Percentiles rank a stretch among this genome's conserved stretches.
Evolutionary conservation across 2,113 vertebrate genomes (phyloP).

Genomic region (Ammospiza caudacuta): DNA sequence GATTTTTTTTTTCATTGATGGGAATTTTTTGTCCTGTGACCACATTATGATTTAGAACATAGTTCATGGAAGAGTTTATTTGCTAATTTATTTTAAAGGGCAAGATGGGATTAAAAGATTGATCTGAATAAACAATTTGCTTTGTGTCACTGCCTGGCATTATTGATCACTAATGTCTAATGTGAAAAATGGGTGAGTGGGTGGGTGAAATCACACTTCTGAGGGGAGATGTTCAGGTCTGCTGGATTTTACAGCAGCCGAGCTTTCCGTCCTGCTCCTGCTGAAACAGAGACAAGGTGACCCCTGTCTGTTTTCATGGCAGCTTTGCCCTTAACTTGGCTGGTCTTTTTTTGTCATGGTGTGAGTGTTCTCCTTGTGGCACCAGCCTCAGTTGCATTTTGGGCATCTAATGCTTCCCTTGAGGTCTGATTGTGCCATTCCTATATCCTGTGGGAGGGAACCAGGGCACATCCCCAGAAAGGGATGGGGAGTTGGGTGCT

Average conservation of each 20-base stretch:
- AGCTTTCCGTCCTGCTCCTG: neutral
- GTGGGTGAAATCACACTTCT: neutral
- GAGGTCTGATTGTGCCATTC: neutral
- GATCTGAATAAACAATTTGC: slow-evolving; percentile 37
- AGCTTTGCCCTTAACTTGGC: neutral
- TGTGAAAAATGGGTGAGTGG: neutral
- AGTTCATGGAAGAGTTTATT: slow-evolving; percentile 18
- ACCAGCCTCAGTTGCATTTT: neutral
- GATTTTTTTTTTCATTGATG: neutral
- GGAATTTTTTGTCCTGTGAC: neutral
- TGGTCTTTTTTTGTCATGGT: rapidly evolving
- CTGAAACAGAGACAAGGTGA: neutral
- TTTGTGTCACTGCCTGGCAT: neutral
- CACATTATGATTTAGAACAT: neutral
- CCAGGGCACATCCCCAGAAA: neutral
- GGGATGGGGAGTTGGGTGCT: neutral
- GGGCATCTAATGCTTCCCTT: neutral
- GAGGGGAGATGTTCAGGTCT: neutral
- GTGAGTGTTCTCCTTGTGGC: rapidly evolving
- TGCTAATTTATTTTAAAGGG: slow-evolving; percentile 43
- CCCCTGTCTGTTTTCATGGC: rapidly evolving
- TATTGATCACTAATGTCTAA: neutral
- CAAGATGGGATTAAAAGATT: slow-evolving; percentile 10
- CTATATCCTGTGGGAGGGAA: neutral
- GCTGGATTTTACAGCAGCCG: neutral